Evolutionary conservation across 2,888 invertebrate species (phyloP), one percentile per base, ranked within the genome.

Genomic region (Xylocampa areola): DNA sequence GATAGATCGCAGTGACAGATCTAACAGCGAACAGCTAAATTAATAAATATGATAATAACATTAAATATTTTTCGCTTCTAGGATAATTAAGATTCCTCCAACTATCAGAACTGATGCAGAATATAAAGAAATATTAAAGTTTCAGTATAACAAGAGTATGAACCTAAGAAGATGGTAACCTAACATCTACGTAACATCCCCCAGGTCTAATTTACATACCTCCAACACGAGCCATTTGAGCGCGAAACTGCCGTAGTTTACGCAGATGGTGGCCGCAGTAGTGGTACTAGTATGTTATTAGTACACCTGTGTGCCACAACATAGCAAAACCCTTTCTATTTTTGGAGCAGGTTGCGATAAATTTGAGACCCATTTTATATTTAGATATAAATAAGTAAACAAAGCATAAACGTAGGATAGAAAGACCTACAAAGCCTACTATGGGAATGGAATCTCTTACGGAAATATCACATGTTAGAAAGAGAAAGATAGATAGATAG

Each of bases 1-100:
- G 49, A 67, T 50, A 52, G 41, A 72, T 52, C 5, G 44, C 13
- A 36, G 32, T 17, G 64, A 60, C 52, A 53, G 45, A 48, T 50
- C 16, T 33, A 40, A 62, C 29, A 7, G 23, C 11, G 16, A 30
- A 53, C 37, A 60, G 43, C 32, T 13, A 49, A 43, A 55, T 27
- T 33, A 52, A 54, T 23, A 23, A 16, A n/a, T 19, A 17, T 19
- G 35, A 14, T 25, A 25, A 21, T 21, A 4, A 4, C 5, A 2
- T 5, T 21, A 4, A 4, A 2, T 5, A 21, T 8, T 25, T 25
- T 25, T 2, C 6, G 8, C 8, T 6, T 8, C 25, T 10, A 25
- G 7, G 25, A 25, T 25, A 8, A 8, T 25, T 25, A 1, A 8
- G 25, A 25, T 25, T 10, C 21, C 7, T 25, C 6, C 8, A 8